Base-by-base conservation (phyloP, 2,888 invertebrate species). In the Leptinotarsa peninsularis region DNA sequence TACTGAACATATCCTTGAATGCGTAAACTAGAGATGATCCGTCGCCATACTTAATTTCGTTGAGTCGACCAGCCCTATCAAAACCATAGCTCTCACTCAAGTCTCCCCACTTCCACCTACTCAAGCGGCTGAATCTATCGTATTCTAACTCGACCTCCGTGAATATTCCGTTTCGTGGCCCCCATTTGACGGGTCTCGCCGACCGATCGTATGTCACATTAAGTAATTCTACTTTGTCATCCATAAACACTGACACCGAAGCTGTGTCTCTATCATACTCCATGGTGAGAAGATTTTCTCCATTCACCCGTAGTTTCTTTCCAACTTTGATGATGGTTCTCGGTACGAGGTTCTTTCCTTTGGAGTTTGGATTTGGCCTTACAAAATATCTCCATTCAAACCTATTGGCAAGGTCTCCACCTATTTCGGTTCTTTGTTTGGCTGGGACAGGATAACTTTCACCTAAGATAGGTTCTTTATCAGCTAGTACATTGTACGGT, bases 301-400 rank as follows among this genome's bases (percentile, higher is more conserved):
- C 98, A 85, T 98, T 98, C 0, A 98, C 95, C 71, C 96, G 90
- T 54, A 96, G 88, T 85, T 95, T 96, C 69, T 95, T 92, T 10
- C 96, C 96, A 18, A 96, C 94, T 88, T 96, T 96, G 0, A 95
- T 93, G 0, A 96, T 93, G 0, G 92, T 90, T 86, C 94, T 95
- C 79, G 88, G 91, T 83, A 85, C 84, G 2, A 86, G 84, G 70
- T 88, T 87, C 85, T 91, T 91, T 85, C 89, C 91, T 90, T 91
- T 93, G 82, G 89, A 90, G 4, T 91, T 91, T 80, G 93, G 91
- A 52, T 94, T 91, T 78, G 95, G 93, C 68, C 96, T 90, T 75
- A 97, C 90, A 89, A 97, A 97, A 89, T 97, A 98, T 58, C 97
- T 91, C 98, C 98, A 98, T 89, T 98, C 98, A 84, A 98, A 96